These are phyloP conservation scores for Terrapene triunguis DNA, from an alignment of 2,113 vertebrate species.

Conservation along the genomic window DNA sequence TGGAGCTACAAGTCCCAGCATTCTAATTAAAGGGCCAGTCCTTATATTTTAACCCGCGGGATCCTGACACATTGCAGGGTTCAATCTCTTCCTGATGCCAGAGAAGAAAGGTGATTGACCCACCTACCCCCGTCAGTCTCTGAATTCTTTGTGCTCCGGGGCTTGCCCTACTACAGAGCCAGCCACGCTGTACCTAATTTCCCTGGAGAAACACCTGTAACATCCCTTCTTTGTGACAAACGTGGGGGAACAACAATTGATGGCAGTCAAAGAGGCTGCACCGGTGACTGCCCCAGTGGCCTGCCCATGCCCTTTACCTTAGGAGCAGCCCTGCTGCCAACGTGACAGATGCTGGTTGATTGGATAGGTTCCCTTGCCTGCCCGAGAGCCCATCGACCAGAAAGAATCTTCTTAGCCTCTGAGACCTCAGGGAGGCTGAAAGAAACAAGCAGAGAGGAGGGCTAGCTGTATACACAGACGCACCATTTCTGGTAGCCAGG, in stretches of 20 bases:
- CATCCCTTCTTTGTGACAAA: neutral
- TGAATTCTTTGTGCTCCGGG: neutral
- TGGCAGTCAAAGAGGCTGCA: neutral
- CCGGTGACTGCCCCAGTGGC: neutral
- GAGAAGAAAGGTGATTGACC: neutral
- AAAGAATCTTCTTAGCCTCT: constrained; percentile 50
- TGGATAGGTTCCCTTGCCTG: constrained; percentile 29
- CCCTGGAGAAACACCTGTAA: neutral
- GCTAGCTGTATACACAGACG: neutral
- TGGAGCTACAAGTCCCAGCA: neutral
- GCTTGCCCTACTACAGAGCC: neutral
- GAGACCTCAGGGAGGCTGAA: neutral
- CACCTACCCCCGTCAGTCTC: neutral
- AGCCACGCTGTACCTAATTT: neutral
- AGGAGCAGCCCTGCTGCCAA: constrained; percentile 47
- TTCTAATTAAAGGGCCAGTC: neutral
- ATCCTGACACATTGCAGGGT: neutral
- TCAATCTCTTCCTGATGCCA: neutral
- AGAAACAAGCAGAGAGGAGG: neutral
- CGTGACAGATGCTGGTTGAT: constrained; percentile 16
- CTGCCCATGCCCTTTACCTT: constrained; percentile 6
- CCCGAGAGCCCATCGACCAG: constrained; percentile 57
- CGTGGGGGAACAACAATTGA: neutral
- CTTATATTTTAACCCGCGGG: neutral
- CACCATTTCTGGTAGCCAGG: neutral